Evolutionary conservation across 2,113 vertebrate genomes (phyloP).

Genomic region (Dromaius novaehollandiae): DNA sequence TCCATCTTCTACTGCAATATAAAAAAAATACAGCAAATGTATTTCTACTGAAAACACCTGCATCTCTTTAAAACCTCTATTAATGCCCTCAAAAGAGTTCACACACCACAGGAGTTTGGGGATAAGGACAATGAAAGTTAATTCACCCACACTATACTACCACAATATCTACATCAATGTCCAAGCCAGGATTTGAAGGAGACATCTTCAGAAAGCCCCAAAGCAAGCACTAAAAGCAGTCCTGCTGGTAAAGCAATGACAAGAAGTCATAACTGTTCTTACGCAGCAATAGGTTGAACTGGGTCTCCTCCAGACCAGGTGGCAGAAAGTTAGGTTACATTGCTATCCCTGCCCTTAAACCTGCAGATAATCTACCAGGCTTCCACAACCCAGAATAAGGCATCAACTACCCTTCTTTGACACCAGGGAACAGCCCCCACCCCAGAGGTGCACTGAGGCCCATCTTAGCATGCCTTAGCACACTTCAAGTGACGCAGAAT

Average conservation of each 20-base stretch:
- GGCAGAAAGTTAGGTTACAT: not conserved
- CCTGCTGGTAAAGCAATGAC: not conserved
- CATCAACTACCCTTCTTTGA: not conserved
- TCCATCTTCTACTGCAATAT: not conserved
- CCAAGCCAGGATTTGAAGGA: not conserved
- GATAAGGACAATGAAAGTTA: not conserved
- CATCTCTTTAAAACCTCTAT: not conserved
- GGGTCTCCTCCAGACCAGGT: not conserved
- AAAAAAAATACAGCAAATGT: not conserved
- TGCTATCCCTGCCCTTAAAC: not conserved
- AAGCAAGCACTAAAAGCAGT: not conserved
- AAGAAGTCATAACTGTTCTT: not conserved
- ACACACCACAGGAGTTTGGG: not conserved
- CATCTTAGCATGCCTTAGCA: not conserved
- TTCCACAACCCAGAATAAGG: not conserved
- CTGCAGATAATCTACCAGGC: not conserved
- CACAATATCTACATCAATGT: not conserved
- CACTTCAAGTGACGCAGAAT: not conserved
- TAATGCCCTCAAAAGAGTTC: not conserved
- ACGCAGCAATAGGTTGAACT: rapidly evolving
- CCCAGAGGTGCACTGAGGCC: not conserved
- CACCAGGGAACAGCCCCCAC: not conserved
- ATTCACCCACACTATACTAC: not conserved
- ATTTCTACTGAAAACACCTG: not conserved
- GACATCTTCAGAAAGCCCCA: not conserved